Conservation (phyloP, 2,113 vertebrate genomes). For the Hippocampus guttulatus region DNA sequence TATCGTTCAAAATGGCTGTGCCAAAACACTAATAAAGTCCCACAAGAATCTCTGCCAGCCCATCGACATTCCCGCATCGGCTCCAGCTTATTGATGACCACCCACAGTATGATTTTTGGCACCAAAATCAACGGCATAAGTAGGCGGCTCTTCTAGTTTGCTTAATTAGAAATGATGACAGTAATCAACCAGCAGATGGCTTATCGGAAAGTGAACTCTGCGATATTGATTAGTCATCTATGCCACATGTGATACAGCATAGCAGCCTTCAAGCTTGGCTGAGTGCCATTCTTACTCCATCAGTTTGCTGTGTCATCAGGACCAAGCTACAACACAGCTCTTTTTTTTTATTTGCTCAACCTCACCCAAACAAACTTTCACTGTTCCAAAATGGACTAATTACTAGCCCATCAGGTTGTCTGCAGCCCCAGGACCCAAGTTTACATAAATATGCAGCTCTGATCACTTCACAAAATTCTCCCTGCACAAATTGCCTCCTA, state of each 20-base stretch:
- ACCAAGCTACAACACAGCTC: slow-evolving; percentile 25
- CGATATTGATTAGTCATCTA: slow-evolving; percentile 50
- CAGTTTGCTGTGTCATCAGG: slow-evolving; percentile 22
- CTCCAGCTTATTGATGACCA: slow-evolving; percentile 11
- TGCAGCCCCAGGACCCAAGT: slow-evolving; percentile 18
- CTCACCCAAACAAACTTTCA: slow-evolving; percentile 24
- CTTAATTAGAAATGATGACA: slow-evolving; percentile 50
- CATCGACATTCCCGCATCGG: neutral
- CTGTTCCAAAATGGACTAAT: slow-evolving; percentile 51
- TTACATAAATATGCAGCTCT: slow-evolving; percentile 23
- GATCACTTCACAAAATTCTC: slow-evolving; percentile 36
- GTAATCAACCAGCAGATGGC: slow-evolving; percentile 48
- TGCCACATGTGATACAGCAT: slow-evolving; percentile 39
- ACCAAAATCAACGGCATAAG: slow-evolving; percentile 8
- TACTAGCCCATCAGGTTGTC: slow-evolving; percentile 44
- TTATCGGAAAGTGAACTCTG: slow-evolving; percentile 46
- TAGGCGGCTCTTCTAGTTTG: slow-evolving; percentile 17
- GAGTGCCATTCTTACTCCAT: slow-evolving; percentile 13
- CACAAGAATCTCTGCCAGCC: neutral
- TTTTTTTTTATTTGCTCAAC: neutral
- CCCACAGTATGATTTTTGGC: slow-evolving; percentile 21
- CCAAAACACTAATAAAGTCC: neutral
- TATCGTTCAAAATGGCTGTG: neutral
- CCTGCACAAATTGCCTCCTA: slow-evolving; percentile 47
- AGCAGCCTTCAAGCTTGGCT: slow-evolving; percentile 28